Evolutionary conservation across 2,113 vertebrate species (phyloP).

Genomic region (Hyperoodon ampullatus): DNA sequence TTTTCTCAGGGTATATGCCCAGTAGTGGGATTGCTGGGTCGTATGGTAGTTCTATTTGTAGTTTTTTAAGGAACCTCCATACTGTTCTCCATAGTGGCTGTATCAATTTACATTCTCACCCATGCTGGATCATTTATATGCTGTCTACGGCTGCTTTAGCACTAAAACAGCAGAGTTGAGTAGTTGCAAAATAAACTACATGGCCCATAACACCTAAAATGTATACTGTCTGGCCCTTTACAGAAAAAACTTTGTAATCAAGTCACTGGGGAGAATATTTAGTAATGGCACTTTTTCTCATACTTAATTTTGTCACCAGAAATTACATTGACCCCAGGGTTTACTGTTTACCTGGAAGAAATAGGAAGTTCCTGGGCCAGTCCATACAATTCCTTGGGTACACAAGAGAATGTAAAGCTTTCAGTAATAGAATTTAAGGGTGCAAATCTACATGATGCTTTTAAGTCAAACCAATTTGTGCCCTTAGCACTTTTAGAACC

Average conservation of each 20-base stretch:
- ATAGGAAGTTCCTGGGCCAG: not conserved
- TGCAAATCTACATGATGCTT: slow-evolving; percentile 21
- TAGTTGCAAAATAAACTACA: not conserved
- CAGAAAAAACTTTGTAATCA: not conserved
- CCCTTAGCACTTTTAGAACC: slow-evolving; percentile 27
- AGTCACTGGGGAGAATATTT: not conserved
- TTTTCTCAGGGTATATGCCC: too few relatives aligned
- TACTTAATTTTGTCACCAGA: slow-evolving; percentile 47
- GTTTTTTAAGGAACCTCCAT: too few relatives aligned
- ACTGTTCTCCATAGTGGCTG: too few relatives aligned
- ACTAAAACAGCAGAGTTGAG: not conserved
- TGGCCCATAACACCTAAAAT: not conserved
- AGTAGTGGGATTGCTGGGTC: too few relatives aligned
- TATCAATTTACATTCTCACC: too few relatives aligned
- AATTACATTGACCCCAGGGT: slow-evolving; percentile 9
- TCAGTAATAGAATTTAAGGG: slow-evolving; percentile 46
- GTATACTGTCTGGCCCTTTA: not conserved
- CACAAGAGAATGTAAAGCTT: slow-evolving; percentile 34
- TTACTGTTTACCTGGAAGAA: slow-evolving; percentile 52
- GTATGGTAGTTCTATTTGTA: too few relatives aligned
- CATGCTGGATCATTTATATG: not conserved
- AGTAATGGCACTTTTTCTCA: not conserved
- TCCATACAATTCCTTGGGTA: slow-evolving; percentile 26
- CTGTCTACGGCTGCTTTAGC: not conserved
- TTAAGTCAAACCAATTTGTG: slow-evolving; percentile 27